Evolutionary conservation across 2,888 invertebrate genomes (phyloP), one percentile per base, ranked within the genome.

Genomic region (Deilephila porcellus): DNA sequence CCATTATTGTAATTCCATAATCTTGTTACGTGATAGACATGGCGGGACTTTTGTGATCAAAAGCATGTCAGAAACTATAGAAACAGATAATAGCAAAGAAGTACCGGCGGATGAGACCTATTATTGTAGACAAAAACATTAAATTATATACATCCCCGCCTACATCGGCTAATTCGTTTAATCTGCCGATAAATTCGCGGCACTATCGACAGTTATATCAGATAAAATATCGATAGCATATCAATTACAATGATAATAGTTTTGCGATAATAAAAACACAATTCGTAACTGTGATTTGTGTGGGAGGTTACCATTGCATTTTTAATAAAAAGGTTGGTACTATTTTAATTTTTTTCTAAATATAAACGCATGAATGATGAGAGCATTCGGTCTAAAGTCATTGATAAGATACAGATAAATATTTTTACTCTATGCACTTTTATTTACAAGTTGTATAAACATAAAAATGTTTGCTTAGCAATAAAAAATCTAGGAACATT

Each of bases 251-350:
- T 70, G 60, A 75, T 75, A 77, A 72, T 75, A 71, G 62, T 71
- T 74, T 67, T 19, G 32, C 71, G 79, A 83, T 83, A 76, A 76
- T 70, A 71, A 45, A 64, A 67, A 67, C 25, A 17, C 67, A 74
- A 77, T 80, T 77, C 70, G 73, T 76, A 8, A 75, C 81, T 71
- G 78, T 79, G 83, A 82, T 82, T 82, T 78, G 71, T 74, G 75
- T 63, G 79, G 70, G 71, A 20, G 20, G 64, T 64, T 71, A 60
- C 59, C 72, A 75, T 73, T 76, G n/a, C 59, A 63, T 17, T 71
- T 62, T 29, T 11, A 45, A 6, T 11, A 67, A 67, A 29, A 67
- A 67, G 67, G 67, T 67, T 5, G 5, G 67, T 67, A 52, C 25
- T 25, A 45, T 34, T 67, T 52, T 52, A 17, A 25, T 8, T 67